These are phyloP conservation scores for Neopipo cinnamomea DNA, from an alignment of 2,113 vertebrate species.

Conservation along the genomic window DNA sequence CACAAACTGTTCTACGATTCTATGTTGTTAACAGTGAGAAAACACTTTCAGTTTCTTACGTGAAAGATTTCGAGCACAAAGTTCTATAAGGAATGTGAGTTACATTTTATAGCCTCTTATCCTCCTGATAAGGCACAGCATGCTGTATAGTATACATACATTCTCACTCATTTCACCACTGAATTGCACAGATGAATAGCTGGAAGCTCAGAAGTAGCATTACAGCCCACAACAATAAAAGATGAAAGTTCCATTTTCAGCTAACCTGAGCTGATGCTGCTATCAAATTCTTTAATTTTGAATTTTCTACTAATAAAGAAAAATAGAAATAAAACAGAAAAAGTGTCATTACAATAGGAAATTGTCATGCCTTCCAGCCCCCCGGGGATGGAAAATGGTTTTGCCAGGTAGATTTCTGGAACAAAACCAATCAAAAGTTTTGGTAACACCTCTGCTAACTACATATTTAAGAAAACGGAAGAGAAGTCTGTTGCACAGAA, in stretches of 20 bases:
- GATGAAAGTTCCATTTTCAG: neutral
- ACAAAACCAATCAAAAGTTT: too few relatives aligned
- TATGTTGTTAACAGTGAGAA: neutral
- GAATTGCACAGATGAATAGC: fast-evolving
- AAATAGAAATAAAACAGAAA: neutral
- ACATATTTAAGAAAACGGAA: too few relatives aligned
- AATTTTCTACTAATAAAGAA: neutral
- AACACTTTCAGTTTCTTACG: neutral
- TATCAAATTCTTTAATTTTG: neutral
- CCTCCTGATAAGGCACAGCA: neutral
- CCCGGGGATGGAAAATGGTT: too few relatives aligned
- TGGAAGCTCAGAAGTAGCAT: neutral
- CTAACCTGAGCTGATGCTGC: neutral
- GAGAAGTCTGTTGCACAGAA: too few relatives aligned
- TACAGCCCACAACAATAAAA: neutral
- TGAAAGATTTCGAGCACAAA: neutral
- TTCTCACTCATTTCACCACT: neutral
- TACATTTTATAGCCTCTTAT: neutral
- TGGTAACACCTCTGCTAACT: too few relatives aligned
- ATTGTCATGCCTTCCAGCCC: too few relatives aligned
- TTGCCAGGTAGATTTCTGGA: too few relatives aligned
- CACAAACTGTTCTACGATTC: neutral
- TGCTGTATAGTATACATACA: neutral
- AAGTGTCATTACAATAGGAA: neutral
- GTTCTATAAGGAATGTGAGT: neutral